A percentile compares a stretch with the other conserved stretches of the same genome.
Evolutionary conservation across 2,888 invertebrate genomes (phyloP).

Genomic region (Patella pellucida): DNA sequence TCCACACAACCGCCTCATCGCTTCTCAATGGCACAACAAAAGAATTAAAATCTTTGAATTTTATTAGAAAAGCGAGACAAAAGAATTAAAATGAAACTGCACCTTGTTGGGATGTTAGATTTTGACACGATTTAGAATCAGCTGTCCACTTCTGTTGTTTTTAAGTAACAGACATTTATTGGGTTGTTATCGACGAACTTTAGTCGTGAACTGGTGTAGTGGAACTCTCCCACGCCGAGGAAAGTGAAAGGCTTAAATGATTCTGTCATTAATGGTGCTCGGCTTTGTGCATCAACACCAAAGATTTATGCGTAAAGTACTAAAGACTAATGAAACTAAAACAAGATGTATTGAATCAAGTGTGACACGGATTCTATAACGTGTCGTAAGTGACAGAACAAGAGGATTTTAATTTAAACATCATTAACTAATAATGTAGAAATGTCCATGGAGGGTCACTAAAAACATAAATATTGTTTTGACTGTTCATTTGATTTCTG

Average conservation of each 20-base stretch:
- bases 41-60: slow-evolving; percentile 12
- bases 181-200: not conserved
- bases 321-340: not conserved
- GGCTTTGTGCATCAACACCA: not conserved
- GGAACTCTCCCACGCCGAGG: slow-evolving; percentile 11
- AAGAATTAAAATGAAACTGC: slow-evolving; percentile 11
- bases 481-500: no score
- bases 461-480: no score
- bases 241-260: not conserved
- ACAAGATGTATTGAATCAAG: no score
- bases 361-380: no score
- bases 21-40: not conserved
- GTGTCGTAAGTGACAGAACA: no score
- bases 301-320: not conserved
- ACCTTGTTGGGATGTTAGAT: not conserved
- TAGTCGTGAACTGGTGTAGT: not conserved
- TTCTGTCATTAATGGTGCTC: not conserved
- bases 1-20: no score
- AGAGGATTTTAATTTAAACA: no score
- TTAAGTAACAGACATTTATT: slow-evolving; percentile 3
- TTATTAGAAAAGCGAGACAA: slow-evolving; percentile 7
- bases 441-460: no score
- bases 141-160: slow-evolving; percentile 5
- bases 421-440: no score
- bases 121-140: not conserved